Evolutionary conservation across 2,113 vertebrate species (phyloP).

Genomic region (Scomber scombrus): DNA sequence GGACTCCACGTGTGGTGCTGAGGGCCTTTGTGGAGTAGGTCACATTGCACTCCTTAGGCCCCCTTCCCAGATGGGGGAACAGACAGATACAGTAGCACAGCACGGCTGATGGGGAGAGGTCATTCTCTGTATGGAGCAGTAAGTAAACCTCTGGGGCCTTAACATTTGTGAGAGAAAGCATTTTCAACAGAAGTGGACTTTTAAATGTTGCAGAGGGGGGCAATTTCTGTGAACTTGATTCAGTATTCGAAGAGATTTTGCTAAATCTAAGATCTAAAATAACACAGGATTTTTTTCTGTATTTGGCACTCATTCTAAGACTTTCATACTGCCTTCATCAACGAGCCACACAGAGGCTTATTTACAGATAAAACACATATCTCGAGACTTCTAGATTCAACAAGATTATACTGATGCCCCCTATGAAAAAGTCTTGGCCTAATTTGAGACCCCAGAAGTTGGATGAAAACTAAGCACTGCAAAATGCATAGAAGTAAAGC

Average conservation of each 20-base stretch:
- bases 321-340: neutral
- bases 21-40: conserved; percentile 37
- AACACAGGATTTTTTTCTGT: neutral
- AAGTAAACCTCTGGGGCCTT: neutral
- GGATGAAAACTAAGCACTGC: conserved; percentile 11
- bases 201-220: neutral
- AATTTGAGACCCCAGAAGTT: conserved; percentile 22
- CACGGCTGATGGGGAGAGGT: conserved; percentile 2
- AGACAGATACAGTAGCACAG: conserved; percentile 9
- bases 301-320: conserved; percentile 10
- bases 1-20: neutral
- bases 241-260: neutral
- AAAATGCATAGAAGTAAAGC: conserved; percentile 26
- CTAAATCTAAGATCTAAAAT: neutral
- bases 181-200: conserved; percentile 4
- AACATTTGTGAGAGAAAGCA: conserved; percentile 6
- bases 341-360: too few relatives aligned
- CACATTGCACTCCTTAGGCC: conserved; percentile 13
- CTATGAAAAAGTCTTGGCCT: conserved; percentile 27
- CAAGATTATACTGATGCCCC: conserved; percentile 7
- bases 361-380: neutral
- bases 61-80: neutral
- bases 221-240: neutral
- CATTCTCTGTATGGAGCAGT: conserved; percentile 2
- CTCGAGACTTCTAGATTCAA: neutral